phyloP scores from a whole-genome alignment of 2,113 vertebrate genomes.

The Podarcis muralis region DNA sequence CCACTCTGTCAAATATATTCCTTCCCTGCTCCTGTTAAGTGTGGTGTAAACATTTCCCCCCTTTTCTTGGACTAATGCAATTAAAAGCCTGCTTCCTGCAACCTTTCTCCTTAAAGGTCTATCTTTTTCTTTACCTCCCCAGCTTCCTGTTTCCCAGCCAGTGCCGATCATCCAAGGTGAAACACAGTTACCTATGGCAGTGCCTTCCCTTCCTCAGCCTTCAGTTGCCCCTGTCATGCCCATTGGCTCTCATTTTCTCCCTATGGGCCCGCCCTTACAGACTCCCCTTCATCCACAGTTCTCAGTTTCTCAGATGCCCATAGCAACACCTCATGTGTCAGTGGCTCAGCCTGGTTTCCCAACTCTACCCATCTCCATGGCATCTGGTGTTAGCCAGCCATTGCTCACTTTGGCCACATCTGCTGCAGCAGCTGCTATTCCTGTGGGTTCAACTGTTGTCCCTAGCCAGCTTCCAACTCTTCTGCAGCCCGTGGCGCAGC shows the following conservation, averaged over 20 bases:
- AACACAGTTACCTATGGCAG: slow-evolving; percentile 79
- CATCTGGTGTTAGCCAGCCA: slow-evolving; percentile 76
- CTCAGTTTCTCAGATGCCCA: slow-evolving; percentile 73
- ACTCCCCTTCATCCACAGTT: slow-evolving; percentile 75
- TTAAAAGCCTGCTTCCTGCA: slow-evolving; percentile 75
- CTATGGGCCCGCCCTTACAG: slow-evolving; percentile 76
- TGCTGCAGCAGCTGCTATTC: slow-evolving; percentile 64
- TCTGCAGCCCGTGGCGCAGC: slow-evolving; percentile 79
- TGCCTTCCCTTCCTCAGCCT: slow-evolving; percentile 71
- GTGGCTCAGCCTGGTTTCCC: slow-evolving; percentile 77
- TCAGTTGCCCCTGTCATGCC: slow-evolving; percentile 76
- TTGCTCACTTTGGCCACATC: slow-evolving; percentile 75
- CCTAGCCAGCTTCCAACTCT: slow-evolving; percentile 77
- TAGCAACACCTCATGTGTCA: slow-evolving; percentile 74
- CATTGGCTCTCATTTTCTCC: slow-evolving; percentile 77
- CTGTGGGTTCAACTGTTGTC: slow-evolving; percentile 71
- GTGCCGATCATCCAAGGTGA: slow-evolving; percentile 80
- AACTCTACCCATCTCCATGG: slow-evolving; percentile 75
- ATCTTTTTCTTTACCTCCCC: slow-evolving; percentile 83
- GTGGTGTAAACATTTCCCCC: slow-evolving; percentile 57
- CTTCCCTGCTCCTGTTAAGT: slow-evolving; percentile 43
- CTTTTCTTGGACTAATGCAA: slow-evolving; percentile 73
- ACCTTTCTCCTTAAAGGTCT: slow-evolving; percentile 71
- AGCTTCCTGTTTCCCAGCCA: slow-evolving; percentile 83
- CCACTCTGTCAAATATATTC: slow-evolving; percentile 60